Base-by-base conservation (phyloP, 2,888 invertebrate genomes). In the Corythucha ciliata region DNA sequence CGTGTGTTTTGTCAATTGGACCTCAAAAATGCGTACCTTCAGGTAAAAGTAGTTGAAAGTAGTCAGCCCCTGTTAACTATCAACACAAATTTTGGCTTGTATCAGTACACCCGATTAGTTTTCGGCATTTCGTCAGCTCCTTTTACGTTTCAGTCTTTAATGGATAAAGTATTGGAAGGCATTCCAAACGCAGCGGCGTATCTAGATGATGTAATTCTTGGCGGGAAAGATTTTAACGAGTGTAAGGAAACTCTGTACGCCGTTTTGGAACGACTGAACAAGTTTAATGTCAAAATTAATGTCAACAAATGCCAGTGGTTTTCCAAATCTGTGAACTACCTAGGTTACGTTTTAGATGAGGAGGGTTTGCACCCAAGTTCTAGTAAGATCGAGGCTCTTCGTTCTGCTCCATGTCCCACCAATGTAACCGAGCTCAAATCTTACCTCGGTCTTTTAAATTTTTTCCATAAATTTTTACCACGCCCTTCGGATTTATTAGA, bases 381-480 rank as follows among this genome's bases (percentile, higher is more conserved):
- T 4, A 21, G 5, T 16, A 41, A 41, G 25, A n/a, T 41, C 25
- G 4, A 4, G 4, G 41, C 41, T 3, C 22, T 41, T n/a, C 4
- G 24, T 10, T 20, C 8, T 16, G 27, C 45, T 16, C 45, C 27
- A n/a, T 7, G 7, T 14, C 45, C 32, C 7, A 8, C 5, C 7
- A 45, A 27, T 29, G 45, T 32, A 22, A 14, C 27, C 3, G 16
- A 29, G 16, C 12, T 45, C 16, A 45, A 45, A 18, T 45, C 45
- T 3, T 39, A 47, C 18, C 18, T 48, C 16, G 52, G 52, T n/a
- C 25, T 20, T 5, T 12, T 39, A 14, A 52, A 52, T 32, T 52
- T 52, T 33, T 39, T 32, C 41, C 34, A 40, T 16, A 52, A 52
- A 32, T 48, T 32, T 41, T 26, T 52, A n/a, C 18, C n/a, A 27